phyloP scores from a whole-genome alignment of 2,888 invertebrate genomes.

The Drosophila neonasuta region DNA sequence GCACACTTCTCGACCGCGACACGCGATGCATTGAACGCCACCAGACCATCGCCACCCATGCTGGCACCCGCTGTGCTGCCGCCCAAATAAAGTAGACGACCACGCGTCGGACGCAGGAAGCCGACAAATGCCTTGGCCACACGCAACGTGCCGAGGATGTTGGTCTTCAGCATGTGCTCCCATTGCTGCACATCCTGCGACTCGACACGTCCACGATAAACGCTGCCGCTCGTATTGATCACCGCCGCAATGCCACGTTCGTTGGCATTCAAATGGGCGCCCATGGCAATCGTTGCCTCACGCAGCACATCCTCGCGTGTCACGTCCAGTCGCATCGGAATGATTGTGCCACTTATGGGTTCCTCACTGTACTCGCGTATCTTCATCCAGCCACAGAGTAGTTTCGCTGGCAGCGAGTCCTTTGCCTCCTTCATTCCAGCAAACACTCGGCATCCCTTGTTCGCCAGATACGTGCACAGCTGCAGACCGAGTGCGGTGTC shows the following conservation, averaged over 20 bases:
- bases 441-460: conserved; percentile 89
- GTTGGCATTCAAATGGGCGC: conserved; percentile 91
- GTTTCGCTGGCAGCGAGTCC: conserved; percentile 85
- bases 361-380: conserved; percentile 84
- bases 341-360: conserved; percentile 84
- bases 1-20: conserved; percentile 92
- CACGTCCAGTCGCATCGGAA: conserved; percentile 89
- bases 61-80: conserved; percentile 79
- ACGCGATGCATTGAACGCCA: conserved; percentile 85
- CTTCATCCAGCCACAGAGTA: conserved; percentile 85
- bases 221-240: conserved; percentile 91
- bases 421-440: conserved; percentile 86
- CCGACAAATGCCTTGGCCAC: conserved; percentile 90
- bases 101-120: conserved; percentile 85
- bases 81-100: conserved; percentile 87
- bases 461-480: conserved; percentile 88
- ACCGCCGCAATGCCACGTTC: conserved; percentile 92
- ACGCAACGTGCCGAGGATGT: conserved; percentile 88
- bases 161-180: conserved; percentile 87
- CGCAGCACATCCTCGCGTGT: conserved; percentile 91
- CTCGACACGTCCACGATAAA: conserved; percentile 87
- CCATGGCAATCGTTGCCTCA: conserved; percentile 90
- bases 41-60: conserved; percentile 83
- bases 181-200: conserved; percentile 85
- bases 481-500: conserved; percentile 91